phyloP scores from a whole-genome alignment of 2,888 invertebrate genomes.

The Bembecia ichneumoniformis region DNA sequence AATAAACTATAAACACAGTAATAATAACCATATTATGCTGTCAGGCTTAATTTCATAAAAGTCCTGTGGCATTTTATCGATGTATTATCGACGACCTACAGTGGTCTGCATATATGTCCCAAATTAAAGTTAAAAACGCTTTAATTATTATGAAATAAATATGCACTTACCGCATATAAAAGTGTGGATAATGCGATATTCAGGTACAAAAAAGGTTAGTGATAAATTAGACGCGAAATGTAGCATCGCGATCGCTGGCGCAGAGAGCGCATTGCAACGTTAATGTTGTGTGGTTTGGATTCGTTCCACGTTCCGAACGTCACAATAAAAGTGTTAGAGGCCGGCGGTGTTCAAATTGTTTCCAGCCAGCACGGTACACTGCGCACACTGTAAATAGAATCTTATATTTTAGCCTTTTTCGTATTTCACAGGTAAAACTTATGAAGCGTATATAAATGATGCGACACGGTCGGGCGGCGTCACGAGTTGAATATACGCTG shows the following conservation, averaged over 20 bases:
- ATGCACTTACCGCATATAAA: too few relatives aligned
- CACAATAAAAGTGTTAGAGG: constrained; percentile 52
- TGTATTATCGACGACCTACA: too few relatives aligned
- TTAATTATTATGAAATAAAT: too few relatives aligned
- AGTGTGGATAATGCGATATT: neutral
- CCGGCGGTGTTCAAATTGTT: constrained; percentile 53
- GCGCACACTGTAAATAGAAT: neutral
- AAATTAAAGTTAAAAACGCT: too few relatives aligned
- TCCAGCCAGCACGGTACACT: constrained; percentile 30
- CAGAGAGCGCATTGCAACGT: constrained; percentile 50
- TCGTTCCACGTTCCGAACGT: constrained; percentile 46
- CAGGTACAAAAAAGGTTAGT: neutral
- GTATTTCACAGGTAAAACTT: neutral
- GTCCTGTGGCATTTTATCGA: too few relatives aligned
- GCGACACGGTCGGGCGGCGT: neutral
- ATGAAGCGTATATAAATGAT: neutral
- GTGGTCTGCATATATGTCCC: too few relatives aligned
- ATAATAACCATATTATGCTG: too few relatives aligned
- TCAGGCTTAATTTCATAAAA: too few relatives aligned
- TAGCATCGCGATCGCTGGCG: constrained; percentile 17
- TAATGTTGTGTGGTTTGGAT: constrained; percentile 59
- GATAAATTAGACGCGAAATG: neutral
- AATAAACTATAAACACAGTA: too few relatives aligned
- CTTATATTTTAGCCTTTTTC: neutral
- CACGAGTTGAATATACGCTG: constrained; percentile 3